phyloP scores from a whole-genome alignment of 2,113 vertebrate genomes.

The Rattus rattus region DNA sequence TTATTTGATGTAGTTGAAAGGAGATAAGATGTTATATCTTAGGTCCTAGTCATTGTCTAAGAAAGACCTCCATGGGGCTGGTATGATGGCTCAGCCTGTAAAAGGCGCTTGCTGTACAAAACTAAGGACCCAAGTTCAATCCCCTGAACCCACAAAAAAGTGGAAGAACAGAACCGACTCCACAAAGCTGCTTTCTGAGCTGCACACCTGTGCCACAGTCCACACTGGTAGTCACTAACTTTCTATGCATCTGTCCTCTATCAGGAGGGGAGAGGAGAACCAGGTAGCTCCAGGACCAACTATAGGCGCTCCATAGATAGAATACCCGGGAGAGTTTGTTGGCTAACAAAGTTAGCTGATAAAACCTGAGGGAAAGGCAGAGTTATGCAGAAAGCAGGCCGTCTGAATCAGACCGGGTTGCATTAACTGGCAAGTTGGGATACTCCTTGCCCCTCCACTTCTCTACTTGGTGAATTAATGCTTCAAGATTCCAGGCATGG shows the following conservation, averaged over 20 bases:
- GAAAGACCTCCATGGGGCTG: not conserved
- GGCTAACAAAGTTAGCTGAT: not conserved
- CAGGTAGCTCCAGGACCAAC: not conserved
- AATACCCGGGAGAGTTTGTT: not conserved
- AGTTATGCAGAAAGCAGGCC: not conserved
- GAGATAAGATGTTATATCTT: not conserved
- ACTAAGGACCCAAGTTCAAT: not conserved
- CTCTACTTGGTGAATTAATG: not conserved
- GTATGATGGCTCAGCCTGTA: not conserved
- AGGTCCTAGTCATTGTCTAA: not conserved
- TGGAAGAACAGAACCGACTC: not conserved
- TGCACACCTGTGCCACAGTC: not conserved
- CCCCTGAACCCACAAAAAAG: not conserved
- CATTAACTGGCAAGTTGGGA: not conserved
- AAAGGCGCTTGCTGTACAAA: not conserved
- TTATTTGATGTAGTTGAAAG: not conserved
- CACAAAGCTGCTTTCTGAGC: not conserved
- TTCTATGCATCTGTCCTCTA: not conserved
- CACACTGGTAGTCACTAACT: not conserved
- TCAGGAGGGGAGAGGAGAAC: not conserved
- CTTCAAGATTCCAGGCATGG: not conserved
- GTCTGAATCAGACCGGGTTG: not conserved
- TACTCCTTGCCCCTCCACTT: not conserved
- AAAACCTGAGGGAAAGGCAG: not conserved
- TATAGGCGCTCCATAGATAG: not conserved